Evolutionary conservation across 37 sponge, comb jelly and placozoan genomes (phyloP), one percentile per base, ranked within the genome.

Genomic region (Bolinopsis microptera): DNA sequence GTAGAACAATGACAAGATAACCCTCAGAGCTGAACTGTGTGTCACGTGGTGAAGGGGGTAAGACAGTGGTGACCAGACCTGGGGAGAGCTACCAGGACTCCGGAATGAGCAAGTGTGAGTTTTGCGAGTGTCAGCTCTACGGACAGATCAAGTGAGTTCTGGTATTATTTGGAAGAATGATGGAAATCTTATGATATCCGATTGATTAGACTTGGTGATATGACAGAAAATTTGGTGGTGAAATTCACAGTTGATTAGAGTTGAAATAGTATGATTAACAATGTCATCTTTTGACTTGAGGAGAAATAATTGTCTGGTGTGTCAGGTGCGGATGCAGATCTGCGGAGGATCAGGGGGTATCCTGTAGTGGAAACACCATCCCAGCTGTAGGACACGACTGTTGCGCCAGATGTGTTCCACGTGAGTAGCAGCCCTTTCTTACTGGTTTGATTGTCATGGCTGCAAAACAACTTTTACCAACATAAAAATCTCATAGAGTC

Each of bases 351-450:
- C 90, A 86, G 61, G 61, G 35, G 0, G 48, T 86, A 5, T 36
- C 61, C 30, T 86, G 90, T 23, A 8, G 38, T 32, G 90, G 21
- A 1, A 32, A 18, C 35, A 34, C 28, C 21, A 34, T 77, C 3
- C 35, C 80, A 2, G 80, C 80, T 2, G 80, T 77, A 21, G 80
- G 80, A 32, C 80, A 77, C 80, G 80, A 77, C 80, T 77, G 80
- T 32, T 77, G 90, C 39, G 90, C 90, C 61, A 35, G 90, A 34
- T 86, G 90, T 34, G 90, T 86, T 37, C 90, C 90, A 2, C 61
- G 61, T 48, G 9, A 48, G 61, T 13, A n/a, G n/a, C n/a, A n/a
- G n/a, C n/a, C n/a, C n/a, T 48, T 48, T 48, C 9, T 48, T 13
- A 48, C 5, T 18, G 5, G 61, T 48, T 48, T 48, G 13, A 48